phyloP scores from a whole-genome alignment of 2,797 vertebrate species.

The Gorsachius magnificus region DNA sequence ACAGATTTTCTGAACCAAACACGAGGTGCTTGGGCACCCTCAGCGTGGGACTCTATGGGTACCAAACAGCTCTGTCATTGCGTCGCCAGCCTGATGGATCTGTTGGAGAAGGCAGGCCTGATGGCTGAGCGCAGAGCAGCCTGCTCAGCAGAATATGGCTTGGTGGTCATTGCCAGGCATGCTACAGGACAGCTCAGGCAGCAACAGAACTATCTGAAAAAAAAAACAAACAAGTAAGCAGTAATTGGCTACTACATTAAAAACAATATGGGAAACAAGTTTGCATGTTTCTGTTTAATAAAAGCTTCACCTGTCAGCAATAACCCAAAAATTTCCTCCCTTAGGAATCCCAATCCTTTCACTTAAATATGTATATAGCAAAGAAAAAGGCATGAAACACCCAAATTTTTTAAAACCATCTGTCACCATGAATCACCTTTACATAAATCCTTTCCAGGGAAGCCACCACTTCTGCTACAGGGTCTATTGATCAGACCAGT shows the following conservation, averaged over 20 bases:
- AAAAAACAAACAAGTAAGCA: background rate
- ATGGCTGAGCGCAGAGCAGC: background rate
- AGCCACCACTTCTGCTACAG: background rate
- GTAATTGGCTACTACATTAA: background rate
- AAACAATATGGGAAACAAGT: background rate
- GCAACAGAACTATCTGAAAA: background rate
- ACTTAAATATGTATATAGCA: background rate
- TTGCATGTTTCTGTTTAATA: background rate
- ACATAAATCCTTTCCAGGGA: background rate
- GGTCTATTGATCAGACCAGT: background rate
- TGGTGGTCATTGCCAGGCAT: background rate
- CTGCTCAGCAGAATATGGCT: background rate
- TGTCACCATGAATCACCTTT: background rate
- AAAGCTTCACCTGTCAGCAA: background rate
- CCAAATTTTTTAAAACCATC: background rate
- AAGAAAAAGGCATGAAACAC: background rate
- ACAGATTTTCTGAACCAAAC: background rate
- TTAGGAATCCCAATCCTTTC: background rate
- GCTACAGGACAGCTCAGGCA: background rate
- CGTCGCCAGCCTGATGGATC: background rate
- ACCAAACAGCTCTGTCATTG: background rate
- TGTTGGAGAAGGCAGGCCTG: background rate
- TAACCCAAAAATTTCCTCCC: background rate
- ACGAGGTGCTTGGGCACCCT: accelerated
- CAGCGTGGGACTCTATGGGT: background rate